These are phyloP conservation scores for Phengaris arion DNA, from an alignment of 2,888 invertebrate species.

Conservation along the genomic window DNA sequence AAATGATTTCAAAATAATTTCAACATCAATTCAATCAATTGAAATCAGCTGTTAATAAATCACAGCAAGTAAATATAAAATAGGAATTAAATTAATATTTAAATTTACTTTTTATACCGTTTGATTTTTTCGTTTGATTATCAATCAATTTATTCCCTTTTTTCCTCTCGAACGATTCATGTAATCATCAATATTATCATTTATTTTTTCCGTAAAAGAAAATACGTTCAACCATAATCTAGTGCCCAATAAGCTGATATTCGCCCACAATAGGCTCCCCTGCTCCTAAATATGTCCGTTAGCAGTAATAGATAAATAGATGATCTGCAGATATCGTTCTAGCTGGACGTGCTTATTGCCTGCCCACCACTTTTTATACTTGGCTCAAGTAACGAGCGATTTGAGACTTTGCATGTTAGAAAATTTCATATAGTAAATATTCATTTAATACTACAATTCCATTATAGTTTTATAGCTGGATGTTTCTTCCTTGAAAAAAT, in stretches of 20 bases:
- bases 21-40: too few species aligned
- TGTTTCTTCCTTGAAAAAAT: too few species aligned
- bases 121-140: too few species aligned
- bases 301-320: slow-evolving; percentile 49
- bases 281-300: slow-evolving; percentile 30
- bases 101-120: not conserved
- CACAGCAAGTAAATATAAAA: too few species aligned
- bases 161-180: not conserved
- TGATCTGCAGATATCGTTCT: slow-evolving; percentile 62
- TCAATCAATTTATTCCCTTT: not conserved
- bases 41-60: too few species aligned
- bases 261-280: slow-evolving; percentile 1
- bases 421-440: too few species aligned
- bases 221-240: not conserved
- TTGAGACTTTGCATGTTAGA: not conserved
- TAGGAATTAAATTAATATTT: not conserved
- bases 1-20: too few species aligned
- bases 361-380: slow-evolving; percentile 48
- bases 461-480: too few species aligned
- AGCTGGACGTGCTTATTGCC: slow-evolving; percentile 63
- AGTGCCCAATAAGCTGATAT: not conserved
- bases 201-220: not conserved
- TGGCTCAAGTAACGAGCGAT: slow-evolving; percentile 38
- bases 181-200: not conserved
- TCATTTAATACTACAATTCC: too few species aligned